Conservation (phyloP, 2,797 vertebrate species). For the Rhinatrema bivittatum region DNA sequence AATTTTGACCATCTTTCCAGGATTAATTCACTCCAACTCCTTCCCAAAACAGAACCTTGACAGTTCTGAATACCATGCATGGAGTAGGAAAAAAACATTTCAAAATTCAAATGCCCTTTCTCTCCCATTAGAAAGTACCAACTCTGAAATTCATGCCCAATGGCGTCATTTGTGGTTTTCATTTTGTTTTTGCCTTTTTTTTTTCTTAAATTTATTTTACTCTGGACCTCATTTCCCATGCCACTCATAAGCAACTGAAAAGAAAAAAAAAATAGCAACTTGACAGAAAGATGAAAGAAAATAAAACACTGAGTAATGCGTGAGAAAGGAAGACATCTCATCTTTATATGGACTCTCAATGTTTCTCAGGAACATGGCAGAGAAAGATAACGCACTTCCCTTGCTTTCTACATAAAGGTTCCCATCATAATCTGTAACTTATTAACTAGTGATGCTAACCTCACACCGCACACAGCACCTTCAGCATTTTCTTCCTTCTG, state of each 20-base stretch:
- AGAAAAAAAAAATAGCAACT: constrained; percentile 34
- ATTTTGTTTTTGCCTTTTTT: too few species aligned
- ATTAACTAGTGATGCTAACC: constrained; percentile 44
- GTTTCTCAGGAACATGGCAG: constrained; percentile 47
- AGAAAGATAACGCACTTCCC: constrained; percentile 49
- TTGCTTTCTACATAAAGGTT: constrained; percentile 48
- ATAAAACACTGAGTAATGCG: constrained; percentile 31
- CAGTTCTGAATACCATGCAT: too few species aligned
- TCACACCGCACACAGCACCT: constrained; percentile 25
- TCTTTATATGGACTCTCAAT: constrained; percentile 49
- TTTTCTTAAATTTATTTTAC: too few species aligned
- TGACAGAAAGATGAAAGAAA: constrained; percentile 45
- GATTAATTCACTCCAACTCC: too few species aligned
- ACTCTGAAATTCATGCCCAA: constrained; percentile 35
- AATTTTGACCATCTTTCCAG: too few species aligned
- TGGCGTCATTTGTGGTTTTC: too few species aligned
- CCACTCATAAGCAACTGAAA: constrained; percentile 24
- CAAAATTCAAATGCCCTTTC: too few species aligned
- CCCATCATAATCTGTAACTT: constrained; percentile 50
- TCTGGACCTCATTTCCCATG: constrained; percentile 34
- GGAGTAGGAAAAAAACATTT: too few species aligned
- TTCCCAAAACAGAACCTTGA: too few species aligned
- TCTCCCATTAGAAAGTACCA: too few species aligned
- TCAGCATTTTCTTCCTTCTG: constrained; percentile 33
- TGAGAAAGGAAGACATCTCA: constrained; percentile 46